A percentile compares a stretch with the other conserved stretches of the same genome.
Evolutionary conservation across 2,797 vertebrate species (phyloP).

Genomic region (Darevskia nairensis): DNA sequence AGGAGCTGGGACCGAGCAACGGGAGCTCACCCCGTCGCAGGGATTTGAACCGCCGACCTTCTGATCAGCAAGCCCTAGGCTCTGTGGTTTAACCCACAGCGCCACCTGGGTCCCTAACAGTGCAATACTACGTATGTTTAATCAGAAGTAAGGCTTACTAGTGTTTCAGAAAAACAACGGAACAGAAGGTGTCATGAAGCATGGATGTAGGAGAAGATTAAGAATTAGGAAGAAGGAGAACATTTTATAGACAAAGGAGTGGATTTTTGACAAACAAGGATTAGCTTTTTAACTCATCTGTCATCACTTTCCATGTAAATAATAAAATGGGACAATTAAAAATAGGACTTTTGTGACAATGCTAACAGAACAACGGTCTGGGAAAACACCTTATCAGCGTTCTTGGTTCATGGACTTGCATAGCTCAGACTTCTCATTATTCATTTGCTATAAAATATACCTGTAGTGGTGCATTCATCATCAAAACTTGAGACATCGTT

Average conservation of each 20-base stretch:
- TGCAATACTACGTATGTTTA: neutral
- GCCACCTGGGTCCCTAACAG: neutral
- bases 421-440: constrained; percentile 8
- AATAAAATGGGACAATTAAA: constrained; percentile 11
- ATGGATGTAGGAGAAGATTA: neutral
- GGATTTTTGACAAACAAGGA: neutral
- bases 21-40: too few relatives aligned
- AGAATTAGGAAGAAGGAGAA: neutral
- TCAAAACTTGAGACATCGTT: constrained; percentile 93
- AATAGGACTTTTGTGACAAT: constrained; percentile 30
- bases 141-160: neutral
- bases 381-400: neutral
- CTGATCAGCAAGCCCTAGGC: too few relatives aligned
- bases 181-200: neutral
- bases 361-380: constrained; percentile 23
- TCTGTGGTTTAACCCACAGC: too few relatives aligned
- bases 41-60: too few relatives aligned
- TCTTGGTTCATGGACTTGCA: neutral
- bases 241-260: neutral
- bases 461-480: constrained; percentile 94
- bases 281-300: neutral
- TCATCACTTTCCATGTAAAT: neutral
- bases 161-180: neutral
- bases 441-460: constrained; percentile 75
- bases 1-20: too few relatives aligned